These are phyloP conservation scores for Acleris emargana DNA, from an alignment of 2,888 invertebrate species.

Conservation along the genomic window DNA sequence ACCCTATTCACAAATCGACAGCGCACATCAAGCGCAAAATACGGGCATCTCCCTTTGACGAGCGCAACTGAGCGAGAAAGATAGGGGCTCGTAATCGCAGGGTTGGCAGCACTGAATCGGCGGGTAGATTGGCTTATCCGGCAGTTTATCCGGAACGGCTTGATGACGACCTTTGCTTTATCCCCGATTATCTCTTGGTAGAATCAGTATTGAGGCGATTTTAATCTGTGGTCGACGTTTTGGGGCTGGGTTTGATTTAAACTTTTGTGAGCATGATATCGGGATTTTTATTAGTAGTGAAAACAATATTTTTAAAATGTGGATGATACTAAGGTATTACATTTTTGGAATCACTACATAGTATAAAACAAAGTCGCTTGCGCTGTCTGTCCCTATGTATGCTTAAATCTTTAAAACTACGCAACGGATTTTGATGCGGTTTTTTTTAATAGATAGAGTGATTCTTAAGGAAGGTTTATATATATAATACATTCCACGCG, in stretches of 20 bases:
- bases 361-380: too few species aligned
- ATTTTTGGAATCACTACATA: too few species aligned
- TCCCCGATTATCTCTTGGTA: slow-evolving; percentile 45
- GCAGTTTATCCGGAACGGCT: slow-evolving; percentile 41
- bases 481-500: too few species aligned
- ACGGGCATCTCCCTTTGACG: slow-evolving; percentile 17
- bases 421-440: too few species aligned
- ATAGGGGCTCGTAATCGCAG: slow-evolving; percentile 15
- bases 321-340: too few species aligned
- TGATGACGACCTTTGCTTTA: slow-evolving; percentile 46
- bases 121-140: slow-evolving; percentile 34
- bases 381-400: too few species aligned
- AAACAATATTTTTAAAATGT: too few species aligned
- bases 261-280: too few species aligned
- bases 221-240: slow-evolving; percentile 36
- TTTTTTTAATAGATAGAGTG: too few species aligned
- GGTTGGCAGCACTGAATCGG: slow-evolving; percentile 25
- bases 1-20: slow-evolving; percentile 24
- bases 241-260: slow-evolving; percentile 8
- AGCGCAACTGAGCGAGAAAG: slow-evolving; percentile 10
- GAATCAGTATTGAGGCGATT: slow-evolving; percentile 42
- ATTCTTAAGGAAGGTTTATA: too few species aligned
- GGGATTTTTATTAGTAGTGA: too few species aligned
- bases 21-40: slow-evolving; percentile 10
- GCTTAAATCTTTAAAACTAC: too few species aligned